phyloP scores from a whole-genome alignment of 2,797 vertebrate species.

The Cichlasoma orientale region DNA sequence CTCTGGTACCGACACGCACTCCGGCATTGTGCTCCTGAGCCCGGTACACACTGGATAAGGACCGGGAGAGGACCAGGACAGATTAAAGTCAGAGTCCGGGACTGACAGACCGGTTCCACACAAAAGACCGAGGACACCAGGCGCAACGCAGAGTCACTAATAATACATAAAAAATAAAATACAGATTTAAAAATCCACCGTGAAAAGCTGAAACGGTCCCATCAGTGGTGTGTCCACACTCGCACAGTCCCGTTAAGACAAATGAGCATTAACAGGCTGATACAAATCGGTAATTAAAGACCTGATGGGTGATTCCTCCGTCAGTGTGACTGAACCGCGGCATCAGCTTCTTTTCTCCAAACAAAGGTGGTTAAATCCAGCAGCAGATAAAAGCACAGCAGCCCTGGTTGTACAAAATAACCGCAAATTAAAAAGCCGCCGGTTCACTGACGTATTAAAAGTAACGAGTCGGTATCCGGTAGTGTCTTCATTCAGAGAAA shows the following conservation, averaged over 20 bases:
- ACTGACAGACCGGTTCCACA: conserved; percentile 24
- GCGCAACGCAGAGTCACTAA: not conserved
- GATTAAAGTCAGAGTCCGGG: conserved; percentile 9
- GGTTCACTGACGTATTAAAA: not conserved
- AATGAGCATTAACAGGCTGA: not conserved
- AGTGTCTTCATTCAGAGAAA: conserved; percentile 39
- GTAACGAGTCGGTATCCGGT: not conserved
- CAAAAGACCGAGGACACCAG: conserved; percentile 38
- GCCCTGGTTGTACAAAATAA: not conserved
- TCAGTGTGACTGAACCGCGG: conserved; percentile 51
- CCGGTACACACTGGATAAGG: conserved; percentile 4
- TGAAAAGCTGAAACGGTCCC: not conserved
- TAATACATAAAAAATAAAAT: not conserved
- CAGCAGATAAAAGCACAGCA: not conserved
- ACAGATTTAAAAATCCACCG: not conserved
- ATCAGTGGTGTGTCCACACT: not conserved
- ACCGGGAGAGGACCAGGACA: not conserved
- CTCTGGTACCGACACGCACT: conserved; percentile 71
- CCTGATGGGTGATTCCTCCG: conserved; percentile 20
- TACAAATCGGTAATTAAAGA: not conserved
- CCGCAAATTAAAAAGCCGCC: not conserved
- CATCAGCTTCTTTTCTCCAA: conserved; percentile 46
- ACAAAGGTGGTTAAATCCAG: conserved; percentile 57
- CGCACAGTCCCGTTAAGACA: not conserved
- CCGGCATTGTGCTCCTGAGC: conserved; percentile 56